Percentiles rank a stretch among this genome's conserved stretches.
Evolutionary conservation across 2,797 vertebrate species (phyloP).

Genomic region (Crocidura indochinensis): DNA sequence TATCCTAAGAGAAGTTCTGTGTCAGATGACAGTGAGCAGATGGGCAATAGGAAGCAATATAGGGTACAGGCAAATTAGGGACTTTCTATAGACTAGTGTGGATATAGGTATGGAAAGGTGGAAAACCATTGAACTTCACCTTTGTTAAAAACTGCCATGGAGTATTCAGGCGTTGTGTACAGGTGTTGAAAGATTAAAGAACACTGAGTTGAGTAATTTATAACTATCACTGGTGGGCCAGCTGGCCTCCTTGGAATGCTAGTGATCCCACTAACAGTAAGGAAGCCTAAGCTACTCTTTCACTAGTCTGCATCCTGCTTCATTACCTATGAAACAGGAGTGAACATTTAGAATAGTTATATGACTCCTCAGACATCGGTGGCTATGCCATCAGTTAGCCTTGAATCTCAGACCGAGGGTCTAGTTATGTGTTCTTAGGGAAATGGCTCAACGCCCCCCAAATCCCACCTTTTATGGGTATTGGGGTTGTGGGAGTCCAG

Average conservation of each 20-base stretch:
- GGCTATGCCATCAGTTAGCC: too few species aligned
- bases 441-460: not conserved
- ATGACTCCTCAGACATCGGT: accelerated
- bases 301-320: not conserved
- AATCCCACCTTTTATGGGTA: not conserved
- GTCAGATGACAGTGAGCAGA: too few species aligned
- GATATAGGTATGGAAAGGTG: too few species aligned
- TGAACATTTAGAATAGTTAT: not conserved
- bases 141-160: too few species aligned
- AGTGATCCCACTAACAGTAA: too few species aligned
- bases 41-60: accelerated
- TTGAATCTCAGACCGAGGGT: not conserved
- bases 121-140: too few species aligned
- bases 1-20: not conserved
- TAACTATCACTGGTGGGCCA: not conserved
- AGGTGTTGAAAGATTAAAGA: too few species aligned
- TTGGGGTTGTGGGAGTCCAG: too few species aligned
- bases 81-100: not conserved
- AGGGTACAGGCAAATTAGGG: accelerated
- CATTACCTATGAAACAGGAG: not conserved
- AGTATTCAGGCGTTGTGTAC: too few species aligned
- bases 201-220: too few species aligned
- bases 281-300: not conserved
- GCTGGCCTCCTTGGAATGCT: too few species aligned
- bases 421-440: not conserved